These are phyloP conservation scores for Drosophila picticornis DNA, from an alignment of 2,888 invertebrate genomes.

Conservation along the genomic window DNA sequence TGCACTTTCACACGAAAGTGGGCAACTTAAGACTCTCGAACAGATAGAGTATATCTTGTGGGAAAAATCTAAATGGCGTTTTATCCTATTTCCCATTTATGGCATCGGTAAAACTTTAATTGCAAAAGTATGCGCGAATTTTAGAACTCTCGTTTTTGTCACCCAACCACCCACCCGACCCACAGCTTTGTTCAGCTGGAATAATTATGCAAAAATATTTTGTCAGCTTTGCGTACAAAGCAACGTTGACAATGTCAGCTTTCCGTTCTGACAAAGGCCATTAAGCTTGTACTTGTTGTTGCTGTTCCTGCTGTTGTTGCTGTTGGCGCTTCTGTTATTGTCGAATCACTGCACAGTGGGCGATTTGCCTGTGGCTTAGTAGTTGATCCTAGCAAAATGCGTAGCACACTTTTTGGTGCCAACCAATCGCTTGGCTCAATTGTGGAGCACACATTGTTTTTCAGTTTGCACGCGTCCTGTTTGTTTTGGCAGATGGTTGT, in stretches of 20 bases:
- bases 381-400: constrained; percentile 43
- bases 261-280: constrained; percentile 29
- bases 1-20: constrained; percentile 49
- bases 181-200: constrained; percentile 23
- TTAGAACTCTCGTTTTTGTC: too few relatives aligned
- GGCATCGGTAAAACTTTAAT: constrained; percentile 63
- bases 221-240: constrained; percentile 52
- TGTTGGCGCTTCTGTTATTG: constrained; percentile 16
- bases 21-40: constrained; percentile 43
- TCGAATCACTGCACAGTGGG: constrained; percentile 40
- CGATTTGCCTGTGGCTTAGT: constrained; percentile 47
- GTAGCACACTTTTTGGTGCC: constrained; percentile 48
- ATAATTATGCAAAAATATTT: constrained; percentile 72
- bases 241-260: constrained; percentile 13
- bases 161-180: too few relatives aligned
- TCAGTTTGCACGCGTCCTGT: constrained; percentile 15
- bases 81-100: constrained; percentile 34
- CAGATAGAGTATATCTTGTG: constrained; percentile 36
- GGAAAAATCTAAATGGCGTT: constrained; percentile 65
- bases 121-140: constrained; percentile 52
- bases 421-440: constrained; percentile 9
- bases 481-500: constrained; percentile 21
- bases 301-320: constrained; percentile 4
- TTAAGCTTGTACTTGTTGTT: constrained; percentile 27
- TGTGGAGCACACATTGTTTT: constrained; percentile 8